phyloP scores from a whole-genome alignment of 2,797 vertebrate species.

The Agapornis canus region DNA sequence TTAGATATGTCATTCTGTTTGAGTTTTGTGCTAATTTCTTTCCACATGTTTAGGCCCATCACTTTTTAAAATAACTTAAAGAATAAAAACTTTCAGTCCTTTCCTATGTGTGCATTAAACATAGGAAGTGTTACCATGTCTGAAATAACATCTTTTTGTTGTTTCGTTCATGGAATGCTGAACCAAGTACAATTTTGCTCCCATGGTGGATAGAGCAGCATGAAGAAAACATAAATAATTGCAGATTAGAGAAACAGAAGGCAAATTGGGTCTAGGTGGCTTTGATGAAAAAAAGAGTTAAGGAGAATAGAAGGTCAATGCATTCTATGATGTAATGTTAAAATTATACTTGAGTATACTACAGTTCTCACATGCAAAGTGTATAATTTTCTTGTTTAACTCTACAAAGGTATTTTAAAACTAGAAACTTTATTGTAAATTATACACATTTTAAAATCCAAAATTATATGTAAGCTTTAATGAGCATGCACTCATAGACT shows the following conservation, averaged over 20 bases:
- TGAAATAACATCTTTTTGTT: conserved; percentile 86
- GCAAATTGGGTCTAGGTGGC: conserved; percentile 81
- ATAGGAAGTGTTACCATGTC: conserved; percentile 77
- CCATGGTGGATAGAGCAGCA: conserved; percentile 80
- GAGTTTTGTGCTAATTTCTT: conserved; percentile 70
- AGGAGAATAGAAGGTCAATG: conserved; percentile 83
- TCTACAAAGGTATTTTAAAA: background rate
- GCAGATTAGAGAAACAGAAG: conserved; percentile 86
- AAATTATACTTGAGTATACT: conserved; percentile 66
- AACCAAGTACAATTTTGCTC: conserved; percentile 84
- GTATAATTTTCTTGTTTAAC: conserved; percentile 47
- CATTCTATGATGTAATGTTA: conserved; percentile 70
- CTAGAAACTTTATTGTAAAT: background rate
- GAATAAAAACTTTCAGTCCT: background rate
- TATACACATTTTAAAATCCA: conserved; percentile 28
- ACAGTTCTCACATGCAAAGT: conserved; percentile 54
- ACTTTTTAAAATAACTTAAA: background rate
- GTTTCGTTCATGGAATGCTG: conserved; percentile 84
- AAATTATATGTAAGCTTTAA: background rate
- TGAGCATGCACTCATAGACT: background rate
- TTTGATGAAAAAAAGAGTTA: conserved; percentile 82
- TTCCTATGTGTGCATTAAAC: conserved; percentile 75
- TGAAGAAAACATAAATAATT: conserved; percentile 87
- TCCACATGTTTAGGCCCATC: conserved; percentile 76
- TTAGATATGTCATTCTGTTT: conserved; percentile 59